Evolutionary conservation across 2,113 vertebrate species (phyloP).

Genomic region (Ciconia stormi): DNA sequence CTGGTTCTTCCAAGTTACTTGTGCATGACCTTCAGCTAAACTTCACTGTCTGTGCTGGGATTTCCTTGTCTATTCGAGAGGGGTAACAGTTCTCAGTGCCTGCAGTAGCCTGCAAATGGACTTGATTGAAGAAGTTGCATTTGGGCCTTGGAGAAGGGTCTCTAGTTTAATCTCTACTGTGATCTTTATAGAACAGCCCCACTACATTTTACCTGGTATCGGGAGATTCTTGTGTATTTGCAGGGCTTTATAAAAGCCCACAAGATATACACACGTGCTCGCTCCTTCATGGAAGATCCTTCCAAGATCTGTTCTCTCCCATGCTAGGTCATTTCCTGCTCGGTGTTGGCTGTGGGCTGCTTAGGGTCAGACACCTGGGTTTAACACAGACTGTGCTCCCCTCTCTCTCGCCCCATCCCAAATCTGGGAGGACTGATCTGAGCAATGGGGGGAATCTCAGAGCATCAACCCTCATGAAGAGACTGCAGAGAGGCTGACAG

Average conservation of each 20-base stretch:
- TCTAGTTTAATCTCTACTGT: not conserved
- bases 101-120: not conserved
- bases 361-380: not conserved
- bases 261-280: fast-evolving
- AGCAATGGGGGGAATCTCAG: not conserved
- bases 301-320: not conserved
- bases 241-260: not conserved
- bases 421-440: not conserved
- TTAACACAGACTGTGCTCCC: not conserved
- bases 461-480: fast-evolving
- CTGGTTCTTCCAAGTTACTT: not conserved
- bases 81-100: fast-evolving
- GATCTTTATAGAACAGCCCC: not conserved
- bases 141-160: not conserved
- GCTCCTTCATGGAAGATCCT: fast-evolving
- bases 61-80: not conserved
- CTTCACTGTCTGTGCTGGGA: not conserved
- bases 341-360: not conserved
- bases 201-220: fast-evolving
- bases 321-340: not conserved
- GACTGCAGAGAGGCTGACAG: not conserved
- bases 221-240: not conserved
- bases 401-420: not conserved
- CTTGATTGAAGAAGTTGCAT: not conserved
- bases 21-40: not conserved